Base-by-base conservation (phyloP, 2,113 vertebrate species). In the Osmerus mordax region DNA sequence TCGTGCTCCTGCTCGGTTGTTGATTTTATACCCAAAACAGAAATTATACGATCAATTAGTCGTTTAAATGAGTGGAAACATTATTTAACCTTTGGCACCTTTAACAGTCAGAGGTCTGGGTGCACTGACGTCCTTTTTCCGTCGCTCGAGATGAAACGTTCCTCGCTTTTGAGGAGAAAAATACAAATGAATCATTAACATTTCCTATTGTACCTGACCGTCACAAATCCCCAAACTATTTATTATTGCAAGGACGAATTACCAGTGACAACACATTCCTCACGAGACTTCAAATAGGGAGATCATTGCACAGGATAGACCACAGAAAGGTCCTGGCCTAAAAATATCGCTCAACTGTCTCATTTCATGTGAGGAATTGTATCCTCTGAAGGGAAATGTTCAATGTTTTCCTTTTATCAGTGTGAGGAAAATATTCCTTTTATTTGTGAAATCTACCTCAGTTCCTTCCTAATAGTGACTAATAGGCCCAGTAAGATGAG, bases 71-170 rank as follows among this genome's bases (percentile, higher is more conserved):
- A 83, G 80, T 90, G 89, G 87, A 92, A 91, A 91, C 83, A 79
- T 90, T 90, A 88, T 92, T 91, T 91, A 93, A 93, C 90, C 91
- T 91, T 79, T 90, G 87, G 85, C 89, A 83, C 86, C 72, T 86
- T 86, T 84, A 88, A 86, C 84, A 82, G 90, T 80, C 84, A 87
- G 79, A 84, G 91, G 90, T 92, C 90, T 88, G 67, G 53, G 68
- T 61, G 86, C 83, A 47, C 79, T 83, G 79, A 67, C 81, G 62
- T 74, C 78, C 78, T 67, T 69, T 77, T 58, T 79, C 72, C 68
- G 67, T 21, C 58, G 36, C 66, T 69, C 63, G 21, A 64, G 9
- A 63, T 76, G 69, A 70, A 56, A 2, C 53, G 72, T 71, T 66
- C 79, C 80, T 55, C 51, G 21, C 55, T 73, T 83, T 70, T 23